Evolutionary conservation across 2,113 vertebrate species (phyloP).

Genomic region (Emydocephalus ijimae): DNA sequence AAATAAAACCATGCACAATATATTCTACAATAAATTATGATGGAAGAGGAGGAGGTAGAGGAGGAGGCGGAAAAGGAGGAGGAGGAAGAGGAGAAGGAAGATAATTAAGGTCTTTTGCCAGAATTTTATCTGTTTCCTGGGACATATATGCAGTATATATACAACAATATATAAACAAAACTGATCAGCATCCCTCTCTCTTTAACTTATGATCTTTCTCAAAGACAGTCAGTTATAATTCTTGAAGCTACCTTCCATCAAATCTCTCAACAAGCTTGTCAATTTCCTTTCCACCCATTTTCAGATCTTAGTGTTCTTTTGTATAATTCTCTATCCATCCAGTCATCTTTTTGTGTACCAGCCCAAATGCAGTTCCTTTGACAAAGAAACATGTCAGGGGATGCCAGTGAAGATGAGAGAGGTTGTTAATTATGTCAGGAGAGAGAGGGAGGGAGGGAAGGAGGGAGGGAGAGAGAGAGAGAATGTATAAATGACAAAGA

Average conservation of each 20-base stretch:
- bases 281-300: neutral
- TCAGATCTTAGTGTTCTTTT: neutral
- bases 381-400: neutral
- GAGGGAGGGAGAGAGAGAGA: neutral
- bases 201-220: neutral
- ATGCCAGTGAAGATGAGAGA: neutral
- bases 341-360: neutral
- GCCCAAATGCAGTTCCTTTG: neutral
- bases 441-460: neutral
- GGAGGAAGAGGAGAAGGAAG: neutral
- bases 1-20: conserved; percentile 23
- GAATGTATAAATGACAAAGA: neutral
- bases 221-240: neutral
- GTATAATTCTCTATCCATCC: neutral
- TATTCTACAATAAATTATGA: neutral
- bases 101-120: neutral
- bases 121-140: neutral
- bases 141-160: no score
- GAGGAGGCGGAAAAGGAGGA: neutral
- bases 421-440: neutral
- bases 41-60: neutral
- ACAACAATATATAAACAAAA: neutral
- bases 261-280: neutral
- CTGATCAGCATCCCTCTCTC: neutral
- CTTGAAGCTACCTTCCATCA: neutral